These are phyloP conservation scores for Saccopteryx bilineata DNA, from an alignment of 2,113 vertebrate genomes.

Conservation along the genomic window DNA sequence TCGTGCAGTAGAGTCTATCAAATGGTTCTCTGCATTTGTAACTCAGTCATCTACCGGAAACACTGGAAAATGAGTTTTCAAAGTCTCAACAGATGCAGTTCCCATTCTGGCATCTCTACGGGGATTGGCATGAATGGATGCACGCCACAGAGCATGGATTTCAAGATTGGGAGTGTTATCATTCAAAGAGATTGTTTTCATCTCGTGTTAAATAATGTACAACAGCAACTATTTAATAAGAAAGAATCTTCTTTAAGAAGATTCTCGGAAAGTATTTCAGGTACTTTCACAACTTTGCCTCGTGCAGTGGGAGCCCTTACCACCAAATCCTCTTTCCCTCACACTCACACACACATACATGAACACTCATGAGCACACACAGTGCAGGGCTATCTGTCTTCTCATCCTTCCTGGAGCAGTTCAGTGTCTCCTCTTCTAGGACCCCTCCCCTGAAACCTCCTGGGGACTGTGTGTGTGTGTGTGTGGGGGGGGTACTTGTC, in stretches of 20 bases:
- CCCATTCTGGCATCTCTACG: background rate
- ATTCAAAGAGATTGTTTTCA: background rate
- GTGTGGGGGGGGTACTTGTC: background rate
- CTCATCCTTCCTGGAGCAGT: slow-evolving; percentile 18
- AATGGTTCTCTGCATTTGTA: background rate
- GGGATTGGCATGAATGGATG: background rate
- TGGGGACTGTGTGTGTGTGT: background rate
- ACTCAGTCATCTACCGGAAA: background rate
- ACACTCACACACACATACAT: no score
- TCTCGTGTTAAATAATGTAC: background rate
- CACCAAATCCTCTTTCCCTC: no score
- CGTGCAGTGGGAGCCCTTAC: background rate
- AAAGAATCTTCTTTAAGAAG: no score
- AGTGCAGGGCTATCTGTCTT: background rate
- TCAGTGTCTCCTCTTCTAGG: background rate
- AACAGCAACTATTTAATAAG: background rate
- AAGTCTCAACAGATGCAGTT: background rate
- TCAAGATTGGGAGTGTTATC: background rate
- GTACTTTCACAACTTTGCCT: background rate
- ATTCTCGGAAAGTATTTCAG: no score
- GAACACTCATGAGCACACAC: background rate
- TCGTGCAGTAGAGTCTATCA: background rate
- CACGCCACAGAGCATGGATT: background rate
- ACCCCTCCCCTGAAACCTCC: background rate
- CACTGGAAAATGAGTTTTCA: background rate